Percentiles rank a stretch among this genome's conserved stretches.
These are phyloP conservation scores for Spinus pinus DNA, from an alignment of 2,797 vertebrate species.

Conservation along the genomic window DNA sequence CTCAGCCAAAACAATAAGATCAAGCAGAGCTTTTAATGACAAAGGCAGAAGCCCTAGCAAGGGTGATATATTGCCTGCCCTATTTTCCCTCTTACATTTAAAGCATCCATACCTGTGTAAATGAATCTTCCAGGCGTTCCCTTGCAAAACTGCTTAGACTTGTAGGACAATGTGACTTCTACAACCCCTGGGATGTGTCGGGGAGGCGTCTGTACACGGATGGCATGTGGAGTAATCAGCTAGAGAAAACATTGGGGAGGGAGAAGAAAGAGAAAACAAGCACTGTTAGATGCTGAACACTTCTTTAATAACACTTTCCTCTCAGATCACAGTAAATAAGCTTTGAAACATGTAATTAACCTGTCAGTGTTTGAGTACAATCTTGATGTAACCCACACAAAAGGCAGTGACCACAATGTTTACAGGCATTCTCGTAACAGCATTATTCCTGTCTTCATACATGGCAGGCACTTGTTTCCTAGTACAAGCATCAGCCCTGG, in stretches of 20 bases:
- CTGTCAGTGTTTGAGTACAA: slow-evolving; percentile 71
- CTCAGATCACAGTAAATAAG: slow-evolving; percentile 71
- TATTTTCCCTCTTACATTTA: background rate
- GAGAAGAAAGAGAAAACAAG: background rate
- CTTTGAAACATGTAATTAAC: slow-evolving; percentile 76
- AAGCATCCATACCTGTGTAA: slow-evolving; percentile 87
- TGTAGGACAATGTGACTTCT: slow-evolving; percentile 98
- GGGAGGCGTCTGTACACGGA: slow-evolving; percentile 94
- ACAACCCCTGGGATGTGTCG: slow-evolving; percentile 89
- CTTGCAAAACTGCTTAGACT: slow-evolving; percentile 99
- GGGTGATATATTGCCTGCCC: background rate
- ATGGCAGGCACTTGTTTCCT: slow-evolving; percentile 38
- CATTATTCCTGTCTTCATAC: slow-evolving; percentile 67
- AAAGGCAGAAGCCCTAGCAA: background rate
- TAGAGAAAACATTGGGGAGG: slow-evolving; percentile 66
- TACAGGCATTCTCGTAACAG: slow-evolving; percentile 58
- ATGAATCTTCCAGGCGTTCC: slow-evolving; percentile 97
- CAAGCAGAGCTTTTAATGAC: background rate
- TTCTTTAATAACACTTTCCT: slow-evolving; percentile 57
- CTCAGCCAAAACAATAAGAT: background rate
- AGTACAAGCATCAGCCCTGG: slow-evolving; percentile 24
- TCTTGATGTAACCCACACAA: slow-evolving; percentile 62
- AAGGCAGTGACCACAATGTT: slow-evolving; percentile 70
- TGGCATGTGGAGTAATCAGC: slow-evolving; percentile 98
- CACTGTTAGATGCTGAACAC: slow-evolving; percentile 47